Evolutionary conservation across 2,113 vertebrate genomes (phyloP), one percentile per base, ranked within the genome.

Genomic region (Ochotona curzoniae): DNA sequence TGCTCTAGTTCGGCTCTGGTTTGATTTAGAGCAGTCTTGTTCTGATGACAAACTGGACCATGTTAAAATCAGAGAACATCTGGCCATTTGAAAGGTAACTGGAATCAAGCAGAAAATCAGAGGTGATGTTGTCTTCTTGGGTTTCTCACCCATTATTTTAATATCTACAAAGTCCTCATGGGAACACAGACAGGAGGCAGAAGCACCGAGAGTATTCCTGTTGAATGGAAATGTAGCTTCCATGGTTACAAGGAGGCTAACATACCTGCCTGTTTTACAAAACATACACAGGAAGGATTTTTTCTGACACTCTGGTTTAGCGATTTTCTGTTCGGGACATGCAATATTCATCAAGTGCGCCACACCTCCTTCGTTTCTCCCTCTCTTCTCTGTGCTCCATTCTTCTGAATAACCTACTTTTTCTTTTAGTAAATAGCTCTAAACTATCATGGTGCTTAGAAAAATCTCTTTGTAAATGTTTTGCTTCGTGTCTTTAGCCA

Each of bases 401-500:
- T 96, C 94, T 90, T 91, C 21, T 80, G 38, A 47, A 75, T 32
- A 76, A 64, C 38, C 91, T 93, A 79, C 30, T 90, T 93, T 88
- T 91, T 96, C 84, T 90, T 97, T 95, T 84, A 90, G 26, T 90
- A 87, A 96, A 95, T 75, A 94, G 69, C 60, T 95, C 9, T 78
- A 88, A 87, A 95, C 85, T 94, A 88, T 80, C 76, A 84, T 12
- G 17, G 70, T 76, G 44, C 49, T 93, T 78, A 94, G 91, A 83
- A 93, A 94, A 81, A 69, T 57, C 69, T 96, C 85, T 95, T 94
- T 95, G 84, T 93, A 91, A 95, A 87, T 93, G 84, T 91, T 93
- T 96, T 80, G 26, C 78, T 95, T 96, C 94, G 47, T 57, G 87
- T 90, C 88, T 91, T 91, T 94, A 96, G 51, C 79, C 54, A 47